Evolutionary conservation across 2,888 invertebrate species (phyloP).

Genomic region (Drosophila paracracens): DNA sequence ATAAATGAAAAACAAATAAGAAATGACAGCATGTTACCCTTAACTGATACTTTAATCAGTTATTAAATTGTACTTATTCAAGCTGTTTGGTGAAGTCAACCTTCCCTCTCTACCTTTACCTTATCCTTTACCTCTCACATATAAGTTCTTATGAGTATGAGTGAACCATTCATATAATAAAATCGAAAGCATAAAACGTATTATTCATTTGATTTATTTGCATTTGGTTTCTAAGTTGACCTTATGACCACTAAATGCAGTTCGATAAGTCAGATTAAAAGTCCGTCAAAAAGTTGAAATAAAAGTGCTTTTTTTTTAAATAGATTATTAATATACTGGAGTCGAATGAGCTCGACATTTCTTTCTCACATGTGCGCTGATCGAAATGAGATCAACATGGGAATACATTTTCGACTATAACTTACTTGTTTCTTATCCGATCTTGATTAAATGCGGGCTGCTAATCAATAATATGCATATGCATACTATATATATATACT

Average conservation of each 20-base stretch:
- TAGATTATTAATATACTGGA: too few relatives aligned
- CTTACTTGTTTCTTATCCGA: too few relatives aligned
- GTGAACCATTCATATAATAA: not conserved
- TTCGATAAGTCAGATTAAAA: not conserved
- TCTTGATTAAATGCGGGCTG: too few relatives aligned
- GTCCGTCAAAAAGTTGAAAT: too few relatives aligned
- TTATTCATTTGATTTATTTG: not conserved
- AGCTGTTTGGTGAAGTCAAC: not conserved
- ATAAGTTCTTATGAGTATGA: not conserved
- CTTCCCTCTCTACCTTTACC: not conserved
- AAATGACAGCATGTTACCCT: conserved; percentile 1
- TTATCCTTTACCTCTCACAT: not conserved
- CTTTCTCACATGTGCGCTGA: too few relatives aligned
- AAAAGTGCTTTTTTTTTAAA: too few relatives aligned
- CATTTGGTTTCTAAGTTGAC: not conserved
- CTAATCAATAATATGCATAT: too few relatives aligned
- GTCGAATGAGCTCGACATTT: too few relatives aligned
- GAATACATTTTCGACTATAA: too few relatives aligned
- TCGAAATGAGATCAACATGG: too few relatives aligned
- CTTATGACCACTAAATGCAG: not conserved
- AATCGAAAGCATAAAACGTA: not conserved
- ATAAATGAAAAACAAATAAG: not conserved
- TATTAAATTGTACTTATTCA: not conserved
- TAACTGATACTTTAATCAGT: not conserved
- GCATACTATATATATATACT: too few relatives aligned